Conservation (phyloP, 2,113 vertebrate genomes). For the Oreotrochilus melanogaster region DNA sequence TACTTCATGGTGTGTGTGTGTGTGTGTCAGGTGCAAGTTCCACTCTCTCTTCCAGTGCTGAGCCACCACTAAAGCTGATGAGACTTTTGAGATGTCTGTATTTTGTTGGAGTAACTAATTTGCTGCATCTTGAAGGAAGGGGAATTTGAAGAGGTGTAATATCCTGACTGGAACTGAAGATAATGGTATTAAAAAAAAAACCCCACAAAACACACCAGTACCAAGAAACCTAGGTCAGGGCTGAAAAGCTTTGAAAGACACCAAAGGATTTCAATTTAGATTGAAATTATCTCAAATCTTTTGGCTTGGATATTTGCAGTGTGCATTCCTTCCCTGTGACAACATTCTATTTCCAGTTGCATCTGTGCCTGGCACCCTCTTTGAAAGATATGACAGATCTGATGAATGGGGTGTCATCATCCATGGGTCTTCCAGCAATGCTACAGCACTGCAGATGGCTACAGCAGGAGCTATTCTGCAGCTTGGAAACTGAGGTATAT, state of each 20-base stretch:
- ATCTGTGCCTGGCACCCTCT: conserved; percentile 19
- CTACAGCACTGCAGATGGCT: neutral
- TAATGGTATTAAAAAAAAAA: too few relatives aligned
- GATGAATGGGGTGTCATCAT: conserved; percentile 16
- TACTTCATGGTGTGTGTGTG: neutral
- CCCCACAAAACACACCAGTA: neutral
- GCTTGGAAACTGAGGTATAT: neutral
- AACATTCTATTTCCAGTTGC: neutral
- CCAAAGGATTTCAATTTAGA: neutral
- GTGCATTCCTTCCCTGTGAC: neutral
- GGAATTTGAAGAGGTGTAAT: neutral
- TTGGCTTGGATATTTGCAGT: neutral
- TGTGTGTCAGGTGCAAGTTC: neutral
- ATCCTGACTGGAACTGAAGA: neutral
- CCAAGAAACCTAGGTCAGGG: neutral
- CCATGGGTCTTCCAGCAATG: neutral
- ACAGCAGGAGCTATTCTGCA: neutral
- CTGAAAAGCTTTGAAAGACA: neutral
- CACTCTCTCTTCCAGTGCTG: neutral
- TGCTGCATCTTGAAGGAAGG: neutral
- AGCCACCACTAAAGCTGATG: neutral
- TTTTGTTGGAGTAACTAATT: neutral
- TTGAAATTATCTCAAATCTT: neutral
- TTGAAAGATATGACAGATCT: conserved; percentile 18
- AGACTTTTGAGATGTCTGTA: neutral